Conservation (phyloP, 2,888 invertebrate genomes). For the Sceliomorpha sp. region DNA sequence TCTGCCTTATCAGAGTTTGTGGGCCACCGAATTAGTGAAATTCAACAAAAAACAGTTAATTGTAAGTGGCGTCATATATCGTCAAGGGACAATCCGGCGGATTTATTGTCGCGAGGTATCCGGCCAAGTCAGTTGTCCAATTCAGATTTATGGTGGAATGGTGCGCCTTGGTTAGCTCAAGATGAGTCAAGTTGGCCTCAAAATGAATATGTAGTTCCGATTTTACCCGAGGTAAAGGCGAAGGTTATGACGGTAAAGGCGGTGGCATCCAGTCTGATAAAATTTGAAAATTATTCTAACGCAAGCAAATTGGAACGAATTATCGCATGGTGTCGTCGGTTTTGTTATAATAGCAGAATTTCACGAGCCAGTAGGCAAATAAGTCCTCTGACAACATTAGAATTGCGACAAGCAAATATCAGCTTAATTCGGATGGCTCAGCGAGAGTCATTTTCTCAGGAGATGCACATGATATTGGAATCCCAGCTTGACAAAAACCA, state of each 20-base stretch:
- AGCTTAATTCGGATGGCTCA: conserved; percentile 1
- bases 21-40: conserved; percentile 13
- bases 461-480: background rate
- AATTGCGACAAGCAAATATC: background rate
- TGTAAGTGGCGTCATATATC: conserved; percentile 1
- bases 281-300: background rate
- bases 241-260: background rate
- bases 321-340: background rate
- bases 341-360: background rate
- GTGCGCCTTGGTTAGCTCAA: conserved; percentile 2
- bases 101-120: conserved; percentile 2
- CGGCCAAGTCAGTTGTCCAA: conserved; percentile 3
- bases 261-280: background rate
- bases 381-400: background rate
- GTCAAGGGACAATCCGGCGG: conserved; percentile 5
- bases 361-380: background rate
- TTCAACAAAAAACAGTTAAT: background rate
- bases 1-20: no score
- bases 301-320: background rate
- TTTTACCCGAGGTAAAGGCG: conserved; percentile 4
- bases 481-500: background rate
- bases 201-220: background rate
- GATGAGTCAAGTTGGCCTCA: conserved; percentile 7
- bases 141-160: conserved; percentile 16
- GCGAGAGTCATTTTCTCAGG: background rate